phyloP scores from a whole-genome alignment of 2,888 invertebrate species.

The Acleris holmiana region DNA sequence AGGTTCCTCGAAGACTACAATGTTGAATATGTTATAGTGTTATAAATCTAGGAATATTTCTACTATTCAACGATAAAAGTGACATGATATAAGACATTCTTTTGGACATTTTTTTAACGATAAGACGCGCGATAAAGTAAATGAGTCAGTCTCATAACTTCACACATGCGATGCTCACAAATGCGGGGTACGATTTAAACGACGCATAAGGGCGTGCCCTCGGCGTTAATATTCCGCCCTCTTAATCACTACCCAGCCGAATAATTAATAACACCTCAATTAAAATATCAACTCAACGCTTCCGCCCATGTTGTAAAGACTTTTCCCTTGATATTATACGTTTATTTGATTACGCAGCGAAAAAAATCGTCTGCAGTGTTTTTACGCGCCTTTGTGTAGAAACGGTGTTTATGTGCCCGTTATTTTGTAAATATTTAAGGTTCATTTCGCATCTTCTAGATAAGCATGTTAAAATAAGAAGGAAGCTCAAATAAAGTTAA shows the following conservation, averaged over 20 bases:
- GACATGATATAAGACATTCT: constrained; percentile 17
- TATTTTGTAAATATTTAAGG: background rate
- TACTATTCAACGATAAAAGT: background rate
- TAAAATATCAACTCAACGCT: constrained; percentile 76
- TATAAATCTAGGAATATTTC: constrained; percentile 22
- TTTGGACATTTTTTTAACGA: constrained; percentile 44
- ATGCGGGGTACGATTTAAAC: constrained; percentile 54
- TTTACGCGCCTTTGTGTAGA: background rate
- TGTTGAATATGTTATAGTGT: constrained; percentile 29
- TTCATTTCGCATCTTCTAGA: constrained; percentile 1
- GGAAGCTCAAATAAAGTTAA: background rate
- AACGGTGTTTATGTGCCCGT: background rate
- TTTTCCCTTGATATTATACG: constrained; percentile 15
- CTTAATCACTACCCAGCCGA: constrained; percentile 72
- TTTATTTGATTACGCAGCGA: constrained; percentile 4
- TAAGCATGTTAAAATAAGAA: background rate
- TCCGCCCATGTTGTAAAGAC: constrained; percentile 62
- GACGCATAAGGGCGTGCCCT: constrained; percentile 67
- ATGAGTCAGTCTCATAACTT: constrained; percentile 43
- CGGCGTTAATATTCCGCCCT: constrained; percentile 71
- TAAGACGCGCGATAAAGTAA: constrained; percentile 60
- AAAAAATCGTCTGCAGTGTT: background rate
- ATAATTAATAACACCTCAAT: constrained; percentile 81
- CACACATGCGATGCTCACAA: constrained; percentile 46
- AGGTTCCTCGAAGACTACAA: constrained; percentile 43